These are phyloP conservation scores for Aphis gossypii DNA, from an alignment of 1,140 invertebrate genomes.

Conservation along the genomic window DNA sequence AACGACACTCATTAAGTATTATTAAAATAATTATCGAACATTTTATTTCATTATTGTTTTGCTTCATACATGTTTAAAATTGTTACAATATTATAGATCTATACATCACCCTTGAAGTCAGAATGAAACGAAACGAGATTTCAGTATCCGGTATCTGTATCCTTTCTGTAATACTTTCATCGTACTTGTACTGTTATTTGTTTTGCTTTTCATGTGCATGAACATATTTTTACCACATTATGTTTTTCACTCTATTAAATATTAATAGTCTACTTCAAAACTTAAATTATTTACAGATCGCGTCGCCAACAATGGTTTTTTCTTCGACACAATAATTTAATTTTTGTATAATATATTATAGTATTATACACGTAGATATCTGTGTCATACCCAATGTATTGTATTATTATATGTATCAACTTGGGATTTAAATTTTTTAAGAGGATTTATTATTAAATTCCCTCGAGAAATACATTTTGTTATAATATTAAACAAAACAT, in stretches of 20 bases:
- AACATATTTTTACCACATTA: background rate
- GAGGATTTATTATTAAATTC: background rate
- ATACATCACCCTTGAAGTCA: background rate
- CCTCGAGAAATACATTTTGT: background rate
- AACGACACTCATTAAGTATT: too few species aligned
- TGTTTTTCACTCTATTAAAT: background rate
- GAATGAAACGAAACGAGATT: background rate
- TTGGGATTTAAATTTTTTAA: background rate
- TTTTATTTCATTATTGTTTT: too few species aligned
- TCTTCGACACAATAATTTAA: background rate
- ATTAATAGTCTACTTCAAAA: background rate
- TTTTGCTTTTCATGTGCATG: background rate
- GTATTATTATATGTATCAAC: background rate
- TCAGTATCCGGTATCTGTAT: background rate
- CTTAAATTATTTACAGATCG: background rate
- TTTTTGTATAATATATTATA: slow-evolving; percentile 2
- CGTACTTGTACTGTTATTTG: background rate
- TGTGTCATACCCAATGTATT: background rate
- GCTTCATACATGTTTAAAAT: too few species aligned
- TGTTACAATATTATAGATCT: too few species aligned
- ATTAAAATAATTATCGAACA: too few species aligned
- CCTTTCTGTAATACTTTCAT: background rate
- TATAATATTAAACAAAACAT: background rate
- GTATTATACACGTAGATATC: background rate
- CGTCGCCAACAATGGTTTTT: background rate